phyloP scores from a whole-genome alignment of 2,113 vertebrate genomes.

The Oncorhynchus gorbuscha region DNA sequence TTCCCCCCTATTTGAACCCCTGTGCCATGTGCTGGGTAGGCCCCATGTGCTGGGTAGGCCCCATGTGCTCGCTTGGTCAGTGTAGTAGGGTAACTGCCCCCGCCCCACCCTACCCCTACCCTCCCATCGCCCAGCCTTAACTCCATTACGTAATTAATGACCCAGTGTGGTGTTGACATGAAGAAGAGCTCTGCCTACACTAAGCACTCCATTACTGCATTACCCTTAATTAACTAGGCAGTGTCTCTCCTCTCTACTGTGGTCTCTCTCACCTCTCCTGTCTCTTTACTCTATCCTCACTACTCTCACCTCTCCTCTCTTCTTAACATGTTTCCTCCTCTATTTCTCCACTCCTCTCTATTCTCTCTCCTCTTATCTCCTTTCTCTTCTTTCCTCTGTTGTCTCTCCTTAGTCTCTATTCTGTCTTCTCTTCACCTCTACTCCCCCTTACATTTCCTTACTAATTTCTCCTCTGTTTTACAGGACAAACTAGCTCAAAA shows the following conservation, averaged over 20 bases:
- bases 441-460: background rate
- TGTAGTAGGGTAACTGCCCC: background rate
- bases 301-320: background rate
- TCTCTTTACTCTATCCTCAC: too few relatives aligned
- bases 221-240: constrained; percentile 57
- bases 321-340: background rate
- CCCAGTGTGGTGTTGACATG: constrained; percentile 59
- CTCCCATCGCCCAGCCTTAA: constrained; percentile 30
- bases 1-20: background rate
- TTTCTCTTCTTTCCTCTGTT: background rate
- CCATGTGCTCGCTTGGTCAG: background rate
- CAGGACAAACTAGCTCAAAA: background rate
- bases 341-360: too few relatives aligned
- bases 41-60: background rate
- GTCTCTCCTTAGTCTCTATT: constrained; percentile 12
- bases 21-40: background rate
- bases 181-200: constrained; percentile 58
- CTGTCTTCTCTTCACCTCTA: background rate
- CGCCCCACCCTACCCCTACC: background rate
- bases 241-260: constrained; percentile 33
- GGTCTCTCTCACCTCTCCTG: too few relatives aligned
- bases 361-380: background rate
- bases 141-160: constrained; percentile 75
- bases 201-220: constrained; percentile 66
- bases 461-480: background rate